A percentile compares a stretch with the other conserved stretches of the same genome.
Evolutionary conservation across 2,888 invertebrate species (phyloP).

Genomic region (Tetramorium bicarinatum): DNA sequence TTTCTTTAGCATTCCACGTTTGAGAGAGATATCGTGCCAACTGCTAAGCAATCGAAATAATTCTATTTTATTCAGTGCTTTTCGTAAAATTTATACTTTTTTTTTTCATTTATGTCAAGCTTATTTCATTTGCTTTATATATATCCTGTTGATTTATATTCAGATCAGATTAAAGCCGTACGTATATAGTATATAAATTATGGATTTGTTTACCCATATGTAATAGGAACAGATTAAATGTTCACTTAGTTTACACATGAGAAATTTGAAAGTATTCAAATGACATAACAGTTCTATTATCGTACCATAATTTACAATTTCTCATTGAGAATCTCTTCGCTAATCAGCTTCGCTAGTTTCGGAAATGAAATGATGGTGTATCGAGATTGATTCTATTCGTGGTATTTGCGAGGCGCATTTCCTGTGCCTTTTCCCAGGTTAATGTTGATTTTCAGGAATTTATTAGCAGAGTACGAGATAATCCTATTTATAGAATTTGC

Average conservation of each 20-base stretch:
- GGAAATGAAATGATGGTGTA: constrained; percentile 1
- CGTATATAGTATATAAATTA: background rate
- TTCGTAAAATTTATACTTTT: background rate
- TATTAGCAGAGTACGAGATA: constrained; percentile 8
- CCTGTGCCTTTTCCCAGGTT: constrained; percentile 2
- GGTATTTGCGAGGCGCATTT: background rate
- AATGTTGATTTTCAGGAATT: constrained; percentile 30
- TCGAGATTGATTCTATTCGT: constrained; percentile 4
- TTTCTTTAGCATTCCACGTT: background rate
- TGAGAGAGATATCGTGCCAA: background rate
- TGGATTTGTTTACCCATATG: background rate
- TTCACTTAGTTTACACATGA: background rate
- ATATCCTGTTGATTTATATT: background rate
- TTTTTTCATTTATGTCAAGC: background rate
- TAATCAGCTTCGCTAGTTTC: constrained; percentile 13
- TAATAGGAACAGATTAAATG: background rate
- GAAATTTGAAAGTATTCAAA: background rate
- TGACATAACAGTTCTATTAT: constrained; percentile 2
- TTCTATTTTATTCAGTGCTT: background rate
- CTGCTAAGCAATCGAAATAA: background rate
- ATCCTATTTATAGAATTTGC: constrained; percentile 28
- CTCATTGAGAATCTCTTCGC: background rate
- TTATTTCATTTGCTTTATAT: constrained; percentile 7
- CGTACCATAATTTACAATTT: constrained; percentile 7
- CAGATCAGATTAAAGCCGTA: background rate